Conservation (phyloP, 53 echinoderm and acorn worm genomes). For the Apostichopus leukothele region DNA sequence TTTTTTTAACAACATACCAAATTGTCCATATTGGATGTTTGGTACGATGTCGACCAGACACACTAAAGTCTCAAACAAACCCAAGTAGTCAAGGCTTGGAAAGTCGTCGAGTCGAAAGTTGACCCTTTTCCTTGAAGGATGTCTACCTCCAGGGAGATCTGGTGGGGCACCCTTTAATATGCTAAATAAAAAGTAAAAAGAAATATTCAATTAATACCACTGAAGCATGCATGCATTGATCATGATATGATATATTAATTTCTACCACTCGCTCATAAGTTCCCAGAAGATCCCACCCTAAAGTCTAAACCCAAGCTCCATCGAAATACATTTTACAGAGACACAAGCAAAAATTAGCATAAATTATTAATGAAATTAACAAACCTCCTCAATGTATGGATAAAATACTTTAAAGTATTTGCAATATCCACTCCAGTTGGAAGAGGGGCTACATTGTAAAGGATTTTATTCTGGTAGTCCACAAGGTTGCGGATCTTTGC, state of each 20-base stretch:
- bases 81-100: conserved; percentile 84
- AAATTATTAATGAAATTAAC: not conserved
- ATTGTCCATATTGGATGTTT: conserved; percentile 92
- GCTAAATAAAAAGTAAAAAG: conserved; percentile 34
- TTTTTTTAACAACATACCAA: conserved; percentile 54
- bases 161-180: conserved; percentile 87
- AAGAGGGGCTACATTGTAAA: conserved; percentile 84
- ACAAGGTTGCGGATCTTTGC: conserved; percentile 92
- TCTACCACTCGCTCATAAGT: too few species aligned
- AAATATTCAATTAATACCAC: not conserved
- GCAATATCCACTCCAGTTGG: conserved; percentile 94
- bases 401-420: conserved; percentile 92
- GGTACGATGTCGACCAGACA: conserved; percentile 87
- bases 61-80: conserved; percentile 85
- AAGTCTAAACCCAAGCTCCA: too few species aligned
- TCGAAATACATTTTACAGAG: too few species aligned
- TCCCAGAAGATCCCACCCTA: too few species aligned
- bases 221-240: too few species aligned
- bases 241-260: too few species aligned
- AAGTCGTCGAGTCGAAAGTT: conserved; percentile 75
- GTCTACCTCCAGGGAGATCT: conserved; percentile 67
- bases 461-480: conserved; percentile 90
- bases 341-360: too few species aligned
- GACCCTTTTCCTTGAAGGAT: conserved; percentile 63
- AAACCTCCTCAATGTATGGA: conserved; percentile 89